Base-by-base conservation (phyloP, 2,113 vertebrate species). In the Ptilorrhoa leucosticta region DNA sequence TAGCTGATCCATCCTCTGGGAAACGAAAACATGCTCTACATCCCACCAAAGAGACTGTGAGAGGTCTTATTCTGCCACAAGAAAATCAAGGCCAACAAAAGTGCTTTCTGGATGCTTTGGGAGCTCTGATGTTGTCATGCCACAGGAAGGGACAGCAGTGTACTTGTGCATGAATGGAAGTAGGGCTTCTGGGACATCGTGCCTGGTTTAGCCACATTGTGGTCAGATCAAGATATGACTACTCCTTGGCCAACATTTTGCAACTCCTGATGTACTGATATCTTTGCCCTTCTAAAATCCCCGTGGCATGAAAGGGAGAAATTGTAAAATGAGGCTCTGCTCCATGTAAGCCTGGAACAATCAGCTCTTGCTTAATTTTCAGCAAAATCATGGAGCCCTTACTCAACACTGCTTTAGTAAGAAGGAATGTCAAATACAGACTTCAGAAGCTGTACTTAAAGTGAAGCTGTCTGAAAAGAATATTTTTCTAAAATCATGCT, bases 11-110 rank as follows among this genome's bases (percentile, higher is more conserved):
- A 0, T 16, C 15, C 28, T 91, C 27, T 28, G 44, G 40, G 30
- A 10, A 89, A 16, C 4, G 1, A 53, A 87, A 82, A 16, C 0
- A 0, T 28, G 6, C 8, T 26, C 63, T 56, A 6, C 4, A 27
- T 60, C 58, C 54, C n/a, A 8, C 10, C 2, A 2, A 72, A 83
- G n/a, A 76, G 45, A 69, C 23, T 61, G 68, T 24, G 47, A 69
- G 15, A 48, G 35, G 11, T 39, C 39, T 51, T 90, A 31, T 18
- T 70, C 66, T 79, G 37, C 19, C 44, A 63, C 1, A 10, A 63
- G 47, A 63, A 10, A 68, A 40, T 18, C 42, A 83, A 89, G 27
- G 72, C 60, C 7, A 60, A 51, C 7, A 79, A 45, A 90, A 75
- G 17, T 7, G 10, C 22, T 83, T 81, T 83, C 57, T 42, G 66